Percentiles rank a stretch among this genome's conserved stretches.
These are phyloP conservation scores for Caenorhabditis wallacei DNA, from an alignment of 2,888 invertebrate species.

Conservation along the genomic window DNA sequence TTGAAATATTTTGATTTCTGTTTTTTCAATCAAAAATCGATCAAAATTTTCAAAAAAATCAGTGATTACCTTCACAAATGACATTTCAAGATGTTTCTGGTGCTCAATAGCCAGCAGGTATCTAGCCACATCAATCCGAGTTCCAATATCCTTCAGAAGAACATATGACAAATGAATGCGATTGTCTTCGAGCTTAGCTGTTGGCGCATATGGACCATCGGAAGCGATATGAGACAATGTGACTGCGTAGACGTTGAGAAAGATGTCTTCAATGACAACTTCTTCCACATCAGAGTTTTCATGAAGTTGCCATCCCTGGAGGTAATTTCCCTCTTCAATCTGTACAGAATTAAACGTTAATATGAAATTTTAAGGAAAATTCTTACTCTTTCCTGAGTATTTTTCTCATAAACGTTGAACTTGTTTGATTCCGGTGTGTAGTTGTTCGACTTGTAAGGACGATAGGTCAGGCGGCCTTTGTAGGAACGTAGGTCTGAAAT, in stretches of 20 bases:
- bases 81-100: conserved; percentile 89
- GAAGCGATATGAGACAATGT: conserved; percentile 83
- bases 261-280: conserved; percentile 88
- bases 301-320: conserved; percentile 44
- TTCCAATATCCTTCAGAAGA: conserved; percentile 86
- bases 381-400: conserved; percentile 58
- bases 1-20: no score
- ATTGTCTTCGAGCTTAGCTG: conserved; percentile 92
- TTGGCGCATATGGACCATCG: conserved; percentile 86
- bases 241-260: conserved; percentile 89
- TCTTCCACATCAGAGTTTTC: conserved; percentile 43
- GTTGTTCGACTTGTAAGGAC: conserved; percentile 85
- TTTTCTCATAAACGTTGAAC: conserved; percentile 67
- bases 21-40: no score
- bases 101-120: conserved; percentile 91
- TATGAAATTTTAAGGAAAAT: background rate
- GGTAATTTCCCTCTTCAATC: conserved; percentile 14
- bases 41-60: background rate
- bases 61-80: conserved; percentile 84
- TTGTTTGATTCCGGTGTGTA: conserved; percentile 36
- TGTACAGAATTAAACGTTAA: background rate
- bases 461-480: conserved; percentile 91
- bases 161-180: conserved; percentile 90
- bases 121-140: conserved; percentile 88
- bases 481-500: conserved; percentile 89